These are phyloP conservation scores for Siphamia tubifer DNA, from an alignment of 2,113 vertebrate genomes.

Conservation along the genomic window DNA sequence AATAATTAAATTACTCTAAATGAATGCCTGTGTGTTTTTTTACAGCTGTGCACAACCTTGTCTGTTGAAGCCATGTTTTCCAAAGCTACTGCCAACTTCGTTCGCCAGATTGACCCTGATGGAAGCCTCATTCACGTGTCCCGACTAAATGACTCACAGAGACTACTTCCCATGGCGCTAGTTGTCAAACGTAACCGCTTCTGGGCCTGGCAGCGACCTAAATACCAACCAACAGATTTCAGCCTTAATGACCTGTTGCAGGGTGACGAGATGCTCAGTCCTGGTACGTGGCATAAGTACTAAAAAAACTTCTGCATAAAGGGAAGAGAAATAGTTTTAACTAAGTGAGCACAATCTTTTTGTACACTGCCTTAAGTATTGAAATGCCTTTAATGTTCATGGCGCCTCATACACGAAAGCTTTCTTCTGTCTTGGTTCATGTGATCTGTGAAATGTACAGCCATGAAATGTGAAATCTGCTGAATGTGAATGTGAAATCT, in stretches of 20 bases:
- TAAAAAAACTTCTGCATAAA: no score
- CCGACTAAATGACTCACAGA: constrained; percentile 85
- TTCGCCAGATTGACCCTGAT: constrained; percentile 84
- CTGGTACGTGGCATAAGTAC: constrained; percentile 84
- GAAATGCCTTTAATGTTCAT: no score
- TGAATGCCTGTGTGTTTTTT: background rate
- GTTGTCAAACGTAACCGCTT: constrained; percentile 84
- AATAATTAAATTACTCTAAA: background rate
- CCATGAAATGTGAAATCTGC: no score
- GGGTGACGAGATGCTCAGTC: constrained; percentile 72
- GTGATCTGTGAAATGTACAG: no score
- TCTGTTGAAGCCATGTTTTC: constrained; percentile 84
- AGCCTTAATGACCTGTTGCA: constrained; percentile 84
- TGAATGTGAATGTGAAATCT: no score
- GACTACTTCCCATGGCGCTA: constrained; percentile 85
- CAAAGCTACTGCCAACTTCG: constrained; percentile 88
- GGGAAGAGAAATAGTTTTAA: no score
- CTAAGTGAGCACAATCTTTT: no score
- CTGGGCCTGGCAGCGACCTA: constrained; percentile 91
- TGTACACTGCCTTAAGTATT: no score
- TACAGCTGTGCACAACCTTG: background rate
- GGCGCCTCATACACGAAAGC: no score
- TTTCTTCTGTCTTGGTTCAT: no score
- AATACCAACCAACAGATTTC: constrained; percentile 87
- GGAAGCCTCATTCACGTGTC: constrained; percentile 87